These are phyloP conservation scores for Sarcophaga caerulescens DNA, from an alignment of 2,888 invertebrate species.

Conservation along the genomic window DNA sequence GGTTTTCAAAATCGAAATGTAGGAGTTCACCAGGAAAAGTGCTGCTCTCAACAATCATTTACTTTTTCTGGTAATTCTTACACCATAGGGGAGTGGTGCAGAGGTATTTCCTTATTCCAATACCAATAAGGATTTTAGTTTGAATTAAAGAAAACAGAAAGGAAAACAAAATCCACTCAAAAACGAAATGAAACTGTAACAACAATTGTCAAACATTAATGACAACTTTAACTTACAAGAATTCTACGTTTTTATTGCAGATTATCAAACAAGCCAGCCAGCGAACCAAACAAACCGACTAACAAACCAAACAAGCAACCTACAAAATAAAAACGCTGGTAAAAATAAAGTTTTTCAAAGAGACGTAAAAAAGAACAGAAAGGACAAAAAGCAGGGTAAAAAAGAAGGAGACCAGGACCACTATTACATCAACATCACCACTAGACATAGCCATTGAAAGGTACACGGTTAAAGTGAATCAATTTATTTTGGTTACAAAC, in stretches of 20 bases:
- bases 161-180: constrained; percentile 4
- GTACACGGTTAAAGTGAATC: constrained; percentile 50
- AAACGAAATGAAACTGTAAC: constrained; percentile 43
- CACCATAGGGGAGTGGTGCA: not conserved
- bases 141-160: constrained; percentile 9
- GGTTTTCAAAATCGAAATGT: constrained; percentile 38
- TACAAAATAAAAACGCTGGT: no score
- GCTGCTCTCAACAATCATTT: constrained; percentile 4
- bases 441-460: not conserved
- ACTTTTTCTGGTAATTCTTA: constrained; percentile 7
- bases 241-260: constrained; percentile 70
- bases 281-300: constrained; percentile 12
- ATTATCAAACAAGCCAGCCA: constrained; percentile 51
- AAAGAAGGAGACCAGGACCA: constrained; percentile 1
- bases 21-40: constrained; percentile 18
- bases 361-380: not conserved
- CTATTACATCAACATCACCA: not conserved
- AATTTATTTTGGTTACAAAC: constrained; percentile 57
- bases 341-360: not conserved
- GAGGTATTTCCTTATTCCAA: not conserved
- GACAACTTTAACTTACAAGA: constrained; percentile 70
- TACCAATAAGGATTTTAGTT: no score
- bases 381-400: constrained; percentile 26
- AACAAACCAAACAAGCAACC: not conserved
- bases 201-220: constrained; percentile 66